Base-by-base conservation (phyloP, 2,797 vertebrate genomes). In the Mionectes olivaceus region DNA sequence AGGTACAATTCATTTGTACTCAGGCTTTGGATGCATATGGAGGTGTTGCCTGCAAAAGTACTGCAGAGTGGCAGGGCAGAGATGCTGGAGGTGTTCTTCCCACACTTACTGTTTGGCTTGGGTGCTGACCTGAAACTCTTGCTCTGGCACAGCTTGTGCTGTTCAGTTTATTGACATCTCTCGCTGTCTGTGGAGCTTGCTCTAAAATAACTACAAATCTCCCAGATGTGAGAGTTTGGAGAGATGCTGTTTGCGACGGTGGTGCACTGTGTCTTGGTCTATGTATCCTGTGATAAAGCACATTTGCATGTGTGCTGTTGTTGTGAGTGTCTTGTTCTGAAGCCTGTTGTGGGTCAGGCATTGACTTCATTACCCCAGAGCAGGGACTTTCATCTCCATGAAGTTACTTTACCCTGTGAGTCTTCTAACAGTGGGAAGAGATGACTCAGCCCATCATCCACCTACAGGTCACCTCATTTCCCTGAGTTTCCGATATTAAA, bases 381-480 rank as follows among this genome's bases (percentile, higher is more conserved):
- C 7, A 6, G 25, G 44, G 23, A 49, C 43, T 24, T 47, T 43
- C 24, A 2, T 41, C 17, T 64, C 53, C 52, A n/a, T 37, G 59
- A 55, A 85, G 24, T 73, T 84, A 3, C 23, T 87, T 69, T 35
- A 41, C 25, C 8, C 35, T 44, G 1, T 27, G 10, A 4, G 1
- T 57, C 41, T 68, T 61, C 11, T 47, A 39, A 49, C 16, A 5
- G 43, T 11, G 53, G 17, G 43, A 81, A 30, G 55, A 75, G 79
- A 32, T 8, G 5, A 25, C 43, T 65, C 28, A 5, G 27, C 49
- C 81, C 0, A 0, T 49, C 30, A 4, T 19, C 39, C 37, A 24
- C 37, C 23, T 24, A 1, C 32, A 68, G 60, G 13, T 46, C 32
- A 21, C 23, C 44, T 83, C 1, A 2, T 18, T 76, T 21, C 21